A percentile compares a stretch with the other conserved stretches of the same genome.
phyloP scores from a whole-genome alignment of 2,797 vertebrate genomes.

The Sebastes hubbsi region DNA sequence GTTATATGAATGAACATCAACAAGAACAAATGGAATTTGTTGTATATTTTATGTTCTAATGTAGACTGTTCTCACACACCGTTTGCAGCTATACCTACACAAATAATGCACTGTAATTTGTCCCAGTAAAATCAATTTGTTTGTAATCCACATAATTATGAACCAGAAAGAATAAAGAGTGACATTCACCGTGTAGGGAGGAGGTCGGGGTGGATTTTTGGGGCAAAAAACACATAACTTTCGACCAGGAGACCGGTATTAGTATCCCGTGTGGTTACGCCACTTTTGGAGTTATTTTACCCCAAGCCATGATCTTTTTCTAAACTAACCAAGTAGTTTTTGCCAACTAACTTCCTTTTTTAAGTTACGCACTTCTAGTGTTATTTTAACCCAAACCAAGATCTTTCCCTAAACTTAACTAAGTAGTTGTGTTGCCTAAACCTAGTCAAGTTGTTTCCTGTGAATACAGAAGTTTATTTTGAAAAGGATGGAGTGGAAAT shows the following conservation, averaged over 20 bases:
- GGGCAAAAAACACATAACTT: not conserved
- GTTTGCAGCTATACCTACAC: too few relatives aligned
- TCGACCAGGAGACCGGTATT: not conserved
- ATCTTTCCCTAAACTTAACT: not conserved
- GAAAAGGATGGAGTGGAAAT: not conserved
- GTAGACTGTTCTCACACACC: too few relatives aligned
- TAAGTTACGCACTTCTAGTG: too few relatives aligned
- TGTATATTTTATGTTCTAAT: not conserved
- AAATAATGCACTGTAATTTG: not conserved
- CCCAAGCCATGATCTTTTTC: too few relatives aligned
- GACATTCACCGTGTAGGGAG: not conserved
- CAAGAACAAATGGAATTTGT: not conserved
- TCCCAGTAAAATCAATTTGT: not conserved
- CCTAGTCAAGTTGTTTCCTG: not conserved
- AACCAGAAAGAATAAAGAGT: not conserved
- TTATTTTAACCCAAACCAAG: too few relatives aligned
- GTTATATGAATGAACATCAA: not conserved
- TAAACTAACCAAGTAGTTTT: too few relatives aligned
- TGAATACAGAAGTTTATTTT: not conserved
- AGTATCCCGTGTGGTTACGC: not conserved
- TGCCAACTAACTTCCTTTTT: too few relatives aligned
- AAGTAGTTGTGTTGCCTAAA: not conserved
- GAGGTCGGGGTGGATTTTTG: not conserved
- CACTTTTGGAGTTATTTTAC: not conserved
- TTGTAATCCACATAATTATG: not conserved